Evolutionary conservation across 1,140 invertebrate species (phyloP).

Genomic region (Drosophila arizonae): DNA sequence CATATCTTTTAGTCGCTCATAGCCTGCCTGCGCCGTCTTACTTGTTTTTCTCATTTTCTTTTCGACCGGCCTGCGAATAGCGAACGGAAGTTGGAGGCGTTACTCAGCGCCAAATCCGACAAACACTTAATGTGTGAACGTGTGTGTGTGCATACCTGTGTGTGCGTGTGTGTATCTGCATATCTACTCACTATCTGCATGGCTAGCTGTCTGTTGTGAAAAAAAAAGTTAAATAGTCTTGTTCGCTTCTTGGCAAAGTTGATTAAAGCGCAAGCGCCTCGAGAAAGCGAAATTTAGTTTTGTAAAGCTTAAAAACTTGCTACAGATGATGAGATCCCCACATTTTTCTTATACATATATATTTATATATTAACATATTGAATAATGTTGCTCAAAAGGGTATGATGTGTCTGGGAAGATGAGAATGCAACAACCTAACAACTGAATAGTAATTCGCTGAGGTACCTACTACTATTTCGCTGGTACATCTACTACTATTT

Average conservation of each 20-base stretch:
- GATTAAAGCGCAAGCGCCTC: slow-evolving; percentile 29
- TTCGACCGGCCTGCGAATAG: slow-evolving; percentile 48
- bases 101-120: slow-evolving; percentile 73
- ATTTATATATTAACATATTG: background rate
- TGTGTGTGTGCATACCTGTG: slow-evolving; percentile 25
- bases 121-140: slow-evolving; percentile 62
- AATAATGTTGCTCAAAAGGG: background rate
- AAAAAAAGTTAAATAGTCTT: slow-evolving; percentile 33
- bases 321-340: slow-evolving; percentile 2
- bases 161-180: slow-evolving; percentile 28
- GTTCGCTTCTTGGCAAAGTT: slow-evolving; percentile 43
- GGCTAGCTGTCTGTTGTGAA: slow-evolving; percentile 30
- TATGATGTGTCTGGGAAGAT: background rate
- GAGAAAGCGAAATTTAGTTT: slow-evolving; percentile 39
- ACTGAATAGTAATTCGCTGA: no score
- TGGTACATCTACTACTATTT: no score
- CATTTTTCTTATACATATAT: background rate
- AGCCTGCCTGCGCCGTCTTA: slow-evolving; percentile 8
- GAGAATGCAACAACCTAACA: no score
- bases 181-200: background rate
- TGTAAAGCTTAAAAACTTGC: slow-evolving; percentile 6
- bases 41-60: slow-evolving; percentile 25
- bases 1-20: background rate
- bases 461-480: no score
- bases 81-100: slow-evolving; percentile 79